These are phyloP conservation scores for cat (Felis catus) DNA, from an alignment of 2,113 vertebrate species.

Conservation along the genomic window DNA sequence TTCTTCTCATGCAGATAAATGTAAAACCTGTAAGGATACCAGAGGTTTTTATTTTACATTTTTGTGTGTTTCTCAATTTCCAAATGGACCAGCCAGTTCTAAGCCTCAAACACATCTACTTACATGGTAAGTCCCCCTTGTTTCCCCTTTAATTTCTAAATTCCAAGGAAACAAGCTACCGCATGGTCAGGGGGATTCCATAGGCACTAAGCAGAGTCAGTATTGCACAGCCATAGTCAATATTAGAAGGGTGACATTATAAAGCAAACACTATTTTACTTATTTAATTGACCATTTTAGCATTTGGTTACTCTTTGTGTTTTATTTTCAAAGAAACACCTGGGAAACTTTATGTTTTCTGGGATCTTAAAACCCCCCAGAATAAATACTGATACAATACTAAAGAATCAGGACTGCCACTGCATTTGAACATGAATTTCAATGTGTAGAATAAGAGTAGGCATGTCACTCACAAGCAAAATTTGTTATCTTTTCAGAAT, in stretches of 20 bases:
- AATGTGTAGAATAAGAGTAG: not conserved
- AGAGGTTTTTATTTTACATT: not conserved
- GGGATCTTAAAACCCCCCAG: not conserved
- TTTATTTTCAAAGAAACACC: slow-evolving; percentile 16
- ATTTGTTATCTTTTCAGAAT: not conserved
- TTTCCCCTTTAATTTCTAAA: slow-evolving; percentile 17
- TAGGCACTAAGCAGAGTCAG: not conserved
- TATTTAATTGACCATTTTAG: not conserved
- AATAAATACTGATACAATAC: not conserved
- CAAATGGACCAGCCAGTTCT: not conserved
- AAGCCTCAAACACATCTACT: not conserved
- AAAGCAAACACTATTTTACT: not conserved
- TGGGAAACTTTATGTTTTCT: slow-evolving; percentile 5
- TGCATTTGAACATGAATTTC: slow-evolving; percentile 25
- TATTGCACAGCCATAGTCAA: not conserved
- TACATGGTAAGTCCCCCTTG: not conserved
- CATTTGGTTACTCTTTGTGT: not conserved
- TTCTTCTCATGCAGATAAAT: not conserved
- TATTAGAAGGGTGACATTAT: not conserved
- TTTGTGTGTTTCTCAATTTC: slow-evolving; percentile 5
- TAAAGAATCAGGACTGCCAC: not conserved
- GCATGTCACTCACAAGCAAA: not conserved
- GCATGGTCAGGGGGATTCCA: not conserved
- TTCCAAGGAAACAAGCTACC: not conserved
- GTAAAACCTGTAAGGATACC: not conserved